Base-by-base conservation (phyloP, 2,888 invertebrate species). In the Melieria omissa region DNA sequence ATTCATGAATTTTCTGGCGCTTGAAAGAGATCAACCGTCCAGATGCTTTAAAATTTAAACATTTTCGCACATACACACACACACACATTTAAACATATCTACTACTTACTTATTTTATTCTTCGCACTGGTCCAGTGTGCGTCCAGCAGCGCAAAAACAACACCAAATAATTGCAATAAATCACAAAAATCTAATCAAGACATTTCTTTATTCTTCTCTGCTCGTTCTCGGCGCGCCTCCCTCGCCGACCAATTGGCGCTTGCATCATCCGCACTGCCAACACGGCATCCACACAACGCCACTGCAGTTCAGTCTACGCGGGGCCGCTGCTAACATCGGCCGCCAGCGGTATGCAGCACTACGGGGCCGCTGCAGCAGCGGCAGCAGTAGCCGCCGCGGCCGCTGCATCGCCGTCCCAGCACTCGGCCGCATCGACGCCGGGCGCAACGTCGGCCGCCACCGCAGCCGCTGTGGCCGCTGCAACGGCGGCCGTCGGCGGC, bases 311-410 rank as follows among this genome's bases (percentile, higher is more conserved):
- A 69, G 82, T 85, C 64, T 87, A 86, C 78, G 80, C 84, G 69
- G 81, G 85, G 74, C 83, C 86, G 69, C 78, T 84, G 78, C 80
- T 86, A 57, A 80, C 86, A 73, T 80, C 86, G 69, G 77, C 85
- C 10, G 79, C 81, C 66, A 85, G 84, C 79, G 84, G 84, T 67
- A 83, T 86, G 80, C 86, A 86, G 78, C 86, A 86, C 77, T 81
- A 75, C 75, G 79, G 79, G 69, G 83, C 5, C 80, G 76, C 9
- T 76, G 74, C 5, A 81, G 77, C 5, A 80, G 76, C 63, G 78
- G 61, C 61, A 72, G 10, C 74, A 73, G 41, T 69, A 77, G 72
- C 8, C 80, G 76, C 14, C 77, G 75, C 5, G 78, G 78, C 66
- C 78, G 75, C 65, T 77, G 45, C 42, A 10, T 69, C 65, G 45